phyloP scores from a whole-genome alignment of 1,140 invertebrate genomes.

The Ceratina calcarata region DNA sequence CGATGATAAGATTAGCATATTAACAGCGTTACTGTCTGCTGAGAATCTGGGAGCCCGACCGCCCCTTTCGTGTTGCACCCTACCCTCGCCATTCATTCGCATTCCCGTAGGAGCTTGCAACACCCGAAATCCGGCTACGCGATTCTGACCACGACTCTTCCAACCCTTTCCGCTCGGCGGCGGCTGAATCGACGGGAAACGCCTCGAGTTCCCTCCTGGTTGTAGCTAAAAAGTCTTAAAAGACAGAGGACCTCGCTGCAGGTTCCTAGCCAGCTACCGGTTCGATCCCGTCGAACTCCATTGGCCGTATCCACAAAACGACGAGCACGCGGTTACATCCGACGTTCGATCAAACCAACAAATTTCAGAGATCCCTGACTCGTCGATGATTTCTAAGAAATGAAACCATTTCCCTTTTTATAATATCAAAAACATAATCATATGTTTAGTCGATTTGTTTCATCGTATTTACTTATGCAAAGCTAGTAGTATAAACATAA shows the following conservation, averaged over 20 bases:
- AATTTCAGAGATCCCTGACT: neutral
- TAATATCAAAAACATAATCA: neutral
- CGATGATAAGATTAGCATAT: conserved; percentile 71
- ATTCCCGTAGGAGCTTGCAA: conserved; percentile 52
- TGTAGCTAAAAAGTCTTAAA: conserved; percentile 53
- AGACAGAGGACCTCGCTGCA: conserved; percentile 8
- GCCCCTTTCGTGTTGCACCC: conserved; percentile 66
- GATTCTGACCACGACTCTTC: conserved; percentile 66
- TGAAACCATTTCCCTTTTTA: too few relatives aligned
- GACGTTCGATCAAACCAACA: neutral
- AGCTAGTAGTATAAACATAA: conserved; percentile 10
- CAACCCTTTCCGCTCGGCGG: conserved; percentile 47
- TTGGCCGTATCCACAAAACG: conserved; percentile 50
- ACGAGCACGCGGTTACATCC: conserved; percentile 25
- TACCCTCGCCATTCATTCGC: conserved; percentile 62
- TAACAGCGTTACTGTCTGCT: conserved; percentile 62
- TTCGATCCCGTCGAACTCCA: conserved; percentile 23
- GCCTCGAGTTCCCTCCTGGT: conserved; percentile 36
- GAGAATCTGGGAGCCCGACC: conserved; percentile 45
- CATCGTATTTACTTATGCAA: neutral
- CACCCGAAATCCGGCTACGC: conserved; percentile 40
- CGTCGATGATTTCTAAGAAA: too few relatives aligned
- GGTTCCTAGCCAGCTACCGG: neutral
- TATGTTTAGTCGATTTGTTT: neutral
- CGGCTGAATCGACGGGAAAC: conserved; percentile 53